Evolutionary conservation across 2,888 invertebrate genomes (phyloP).

Genomic region (Cosmorhoe ocellata): DNA sequence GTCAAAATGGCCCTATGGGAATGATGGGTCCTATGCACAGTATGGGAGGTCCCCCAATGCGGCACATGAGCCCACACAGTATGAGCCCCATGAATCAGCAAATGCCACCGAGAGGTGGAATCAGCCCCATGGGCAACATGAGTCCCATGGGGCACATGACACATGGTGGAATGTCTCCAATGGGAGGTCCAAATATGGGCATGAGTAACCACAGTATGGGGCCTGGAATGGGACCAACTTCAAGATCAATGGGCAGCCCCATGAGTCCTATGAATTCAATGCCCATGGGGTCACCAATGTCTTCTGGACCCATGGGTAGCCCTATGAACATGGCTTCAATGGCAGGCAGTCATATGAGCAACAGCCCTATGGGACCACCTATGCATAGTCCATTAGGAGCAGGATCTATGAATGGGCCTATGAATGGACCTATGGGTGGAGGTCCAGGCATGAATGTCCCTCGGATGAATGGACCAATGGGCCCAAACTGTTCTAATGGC

Average conservation of each 20-base stretch:
- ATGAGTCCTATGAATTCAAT: constrained; percentile 89
- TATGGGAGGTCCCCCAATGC: constrained; percentile 85
- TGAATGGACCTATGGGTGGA: constrained; percentile 83
- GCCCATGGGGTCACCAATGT: constrained; percentile 88
- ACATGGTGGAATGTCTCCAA: constrained; percentile 84
- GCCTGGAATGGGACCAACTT: constrained; percentile 80
- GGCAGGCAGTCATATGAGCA: constrained; percentile 84
- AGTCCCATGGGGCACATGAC: constrained; percentile 86
- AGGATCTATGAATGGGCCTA: constrained; percentile 80
- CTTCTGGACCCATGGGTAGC: constrained; percentile 87
- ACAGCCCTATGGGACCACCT: constrained; percentile 88
- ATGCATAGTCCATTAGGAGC: constrained; percentile 87
- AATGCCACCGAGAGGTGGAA: constrained; percentile 83
- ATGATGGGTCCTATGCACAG: constrained; percentile 84
- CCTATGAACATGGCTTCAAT: constrained; percentile 87
- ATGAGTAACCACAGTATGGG: constrained; percentile 85
- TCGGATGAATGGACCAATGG: constrained; percentile 81
- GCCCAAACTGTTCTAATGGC: constrained; percentile 81
- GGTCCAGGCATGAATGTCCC: constrained; percentile 83
- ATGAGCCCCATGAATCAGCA: constrained; percentile 85
- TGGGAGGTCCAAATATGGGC: constrained; percentile 87
- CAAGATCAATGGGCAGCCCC: constrained; percentile 87
- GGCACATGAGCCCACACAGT: constrained; percentile 84
- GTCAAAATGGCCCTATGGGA: constrained; percentile 86
- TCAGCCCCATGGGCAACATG: constrained; percentile 87